Conservation (phyloP, 2,888 invertebrate species). For the Nineta flava region DNA sequence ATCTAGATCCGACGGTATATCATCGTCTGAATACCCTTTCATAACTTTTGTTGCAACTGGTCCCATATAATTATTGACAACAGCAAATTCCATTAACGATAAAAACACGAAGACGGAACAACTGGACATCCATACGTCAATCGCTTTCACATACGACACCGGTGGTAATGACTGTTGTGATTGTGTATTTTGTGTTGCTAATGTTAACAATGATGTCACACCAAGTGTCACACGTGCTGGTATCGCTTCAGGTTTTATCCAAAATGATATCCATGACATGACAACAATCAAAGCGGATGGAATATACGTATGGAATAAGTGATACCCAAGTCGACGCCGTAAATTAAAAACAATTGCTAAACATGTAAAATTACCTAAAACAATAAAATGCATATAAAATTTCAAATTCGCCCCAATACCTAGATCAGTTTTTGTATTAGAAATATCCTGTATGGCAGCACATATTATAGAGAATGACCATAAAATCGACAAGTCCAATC, state of each 20-base stretch:
- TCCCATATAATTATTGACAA: conserved; percentile 76
- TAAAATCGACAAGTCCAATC: too few relatives aligned
- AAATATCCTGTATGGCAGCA: too few relatives aligned
- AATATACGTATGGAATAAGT: conserved; percentile 83
- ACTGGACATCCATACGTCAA: conserved; percentile 86
- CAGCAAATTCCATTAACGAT: conserved; percentile 78
- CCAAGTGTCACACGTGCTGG: conserved; percentile 81
- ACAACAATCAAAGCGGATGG: conserved; percentile 84
- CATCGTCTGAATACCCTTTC: conserved; percentile 82
- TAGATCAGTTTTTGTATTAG: too few relatives aligned
- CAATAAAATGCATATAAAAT: too few relatives aligned
- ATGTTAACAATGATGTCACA: conserved; percentile 70
- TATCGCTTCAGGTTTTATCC: conserved; percentile 88
- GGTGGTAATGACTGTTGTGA: conserved; percentile 80
- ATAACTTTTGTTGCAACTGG: conserved; percentile 76
- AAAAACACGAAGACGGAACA: conserved; percentile 86
- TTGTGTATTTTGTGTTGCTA: conserved; percentile 88
- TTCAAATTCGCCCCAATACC: too few relatives aligned
- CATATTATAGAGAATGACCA: too few relatives aligned
- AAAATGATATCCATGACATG: conserved; percentile 93
- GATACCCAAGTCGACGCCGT: conserved; percentile 69
- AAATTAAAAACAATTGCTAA: conserved; percentile 78
- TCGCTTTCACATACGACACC: conserved; percentile 84
- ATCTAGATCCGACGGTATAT: conserved; percentile 52
- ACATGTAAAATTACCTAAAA: conserved; percentile 78